Evolutionary conservation across 2,888 invertebrate species (phyloP).

Genomic region (Neelides folsomi): DNA sequence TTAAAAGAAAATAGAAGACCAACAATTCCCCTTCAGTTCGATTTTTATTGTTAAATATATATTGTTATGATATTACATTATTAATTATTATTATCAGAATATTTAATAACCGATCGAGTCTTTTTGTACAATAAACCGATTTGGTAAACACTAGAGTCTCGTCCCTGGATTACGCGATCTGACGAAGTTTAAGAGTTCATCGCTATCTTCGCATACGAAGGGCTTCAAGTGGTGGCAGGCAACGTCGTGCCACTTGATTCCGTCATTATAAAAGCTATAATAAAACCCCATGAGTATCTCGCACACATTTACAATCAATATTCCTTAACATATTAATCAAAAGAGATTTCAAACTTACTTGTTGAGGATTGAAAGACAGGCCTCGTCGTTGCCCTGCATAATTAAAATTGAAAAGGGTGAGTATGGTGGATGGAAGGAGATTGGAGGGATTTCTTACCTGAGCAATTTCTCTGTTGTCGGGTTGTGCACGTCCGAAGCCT

Average conservation of each 20-base stretch:
- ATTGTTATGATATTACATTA: too few relatives aligned
- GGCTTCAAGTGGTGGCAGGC: constrained; percentile 89
- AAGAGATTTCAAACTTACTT: too few relatives aligned
- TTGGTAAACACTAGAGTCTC: not conserved
- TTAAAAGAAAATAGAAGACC: too few relatives aligned
- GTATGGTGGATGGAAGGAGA: too few relatives aligned
- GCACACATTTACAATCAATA: too few relatives aligned
- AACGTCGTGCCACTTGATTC: constrained; percentile 87
- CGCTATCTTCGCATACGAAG: constrained; percentile 77
- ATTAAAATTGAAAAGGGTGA: not conserved
- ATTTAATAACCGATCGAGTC: too few relatives aligned
- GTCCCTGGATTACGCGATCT: constrained; percentile 52
- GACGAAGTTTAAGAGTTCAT: constrained; percentile 71
- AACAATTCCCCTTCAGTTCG: too few relatives aligned
- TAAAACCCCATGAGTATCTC: too few relatives aligned
- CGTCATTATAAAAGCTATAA: constrained; percentile 65
- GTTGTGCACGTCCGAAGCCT: constrained; percentile 75
- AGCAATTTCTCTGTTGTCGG: constrained; percentile 65
- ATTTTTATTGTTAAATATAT: too few relatives aligned
- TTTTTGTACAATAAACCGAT: too few relatives aligned
- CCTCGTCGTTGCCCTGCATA: constrained; percentile 56
- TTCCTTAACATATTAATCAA: too few relatives aligned
- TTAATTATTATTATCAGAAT: too few relatives aligned
- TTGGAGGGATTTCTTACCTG: constrained; percentile 17
- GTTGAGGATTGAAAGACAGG: constrained; percentile 73